Evolutionary conservation across 2,888 invertebrate genomes (phyloP).

Genomic region (Tachina lurida): DNA sequence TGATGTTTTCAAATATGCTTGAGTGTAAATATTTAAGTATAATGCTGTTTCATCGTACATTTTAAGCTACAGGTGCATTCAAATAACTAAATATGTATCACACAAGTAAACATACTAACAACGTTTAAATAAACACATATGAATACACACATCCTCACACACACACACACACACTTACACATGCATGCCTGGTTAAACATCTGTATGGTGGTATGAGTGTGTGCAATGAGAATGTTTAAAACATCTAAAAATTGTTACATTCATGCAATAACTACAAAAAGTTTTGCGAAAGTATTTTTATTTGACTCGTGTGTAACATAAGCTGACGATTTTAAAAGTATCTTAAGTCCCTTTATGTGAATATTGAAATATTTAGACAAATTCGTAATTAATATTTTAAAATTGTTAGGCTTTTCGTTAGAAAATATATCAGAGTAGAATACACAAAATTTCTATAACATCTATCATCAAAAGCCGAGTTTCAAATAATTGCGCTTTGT

Average conservation of each 20-base stretch:
- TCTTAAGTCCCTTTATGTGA: neutral
- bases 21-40: constrained; percentile 25
- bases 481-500: no score
- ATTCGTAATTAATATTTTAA: neutral
- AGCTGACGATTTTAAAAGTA: neutral
- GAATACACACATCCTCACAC: neutral
- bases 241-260: constrained; percentile 37
- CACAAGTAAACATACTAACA: constrained; percentile 7
- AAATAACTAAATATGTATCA: neutral
- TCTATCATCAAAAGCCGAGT: neutral
- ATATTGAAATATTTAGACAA: neutral
- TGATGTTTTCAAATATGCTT: neutral
- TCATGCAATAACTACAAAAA: constrained; percentile 24
- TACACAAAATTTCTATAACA: neutral
- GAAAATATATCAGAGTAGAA: no score
- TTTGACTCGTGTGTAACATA: constrained; percentile 2
- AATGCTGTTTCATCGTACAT: constrained; percentile 12
- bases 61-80: constrained; percentile 54
- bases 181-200: neutral
- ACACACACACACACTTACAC: neutral
- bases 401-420: no score
- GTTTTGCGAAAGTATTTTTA: constrained; percentile 1
- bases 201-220: neutral
- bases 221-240: constrained; percentile 38
- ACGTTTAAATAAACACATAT: neutral